Evolutionary conservation across 2,113 vertebrate species (phyloP).

Genomic region (Sisor rabdophorus): DNA sequence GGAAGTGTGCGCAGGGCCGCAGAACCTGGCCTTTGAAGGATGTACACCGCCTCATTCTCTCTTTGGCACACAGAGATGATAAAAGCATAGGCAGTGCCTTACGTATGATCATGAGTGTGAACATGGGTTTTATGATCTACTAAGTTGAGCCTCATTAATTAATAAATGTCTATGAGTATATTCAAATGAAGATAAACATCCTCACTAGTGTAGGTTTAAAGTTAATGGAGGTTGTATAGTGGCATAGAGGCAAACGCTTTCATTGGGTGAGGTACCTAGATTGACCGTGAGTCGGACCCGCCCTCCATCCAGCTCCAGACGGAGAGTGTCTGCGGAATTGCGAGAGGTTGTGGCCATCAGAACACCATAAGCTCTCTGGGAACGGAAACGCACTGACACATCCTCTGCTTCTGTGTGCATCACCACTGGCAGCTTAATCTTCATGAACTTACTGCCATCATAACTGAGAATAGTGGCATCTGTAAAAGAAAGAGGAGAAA

Average conservation of each 20-base stretch:
- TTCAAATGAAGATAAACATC: neutral
- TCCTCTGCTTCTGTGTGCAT: conserved; percentile 99
- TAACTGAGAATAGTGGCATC: conserved; percentile 97
- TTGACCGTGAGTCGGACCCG: conserved; percentile 98
- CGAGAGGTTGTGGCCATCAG: conserved; percentile 97
- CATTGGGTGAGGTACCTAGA: conserved; percentile 79
- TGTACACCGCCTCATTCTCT: conserved; percentile 70
- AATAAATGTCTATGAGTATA: no score
- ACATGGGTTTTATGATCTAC: neutral
- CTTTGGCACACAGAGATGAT: conserved; percentile 58
- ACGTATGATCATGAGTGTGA: conserved; percentile 20
- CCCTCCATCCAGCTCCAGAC: conserved; percentile 92
- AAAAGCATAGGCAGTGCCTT: conserved; percentile 14
- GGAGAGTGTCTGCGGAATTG: conserved; percentile 94
- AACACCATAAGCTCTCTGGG: conserved; percentile 93
- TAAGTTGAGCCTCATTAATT: neutral
- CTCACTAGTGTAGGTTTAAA: neutral
- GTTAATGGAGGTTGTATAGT: neutral
- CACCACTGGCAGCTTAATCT: conserved; percentile 93
- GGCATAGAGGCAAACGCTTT: conserved; percentile 10
- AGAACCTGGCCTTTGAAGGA: conserved; percentile 92
- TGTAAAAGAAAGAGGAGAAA: conserved; percentile 52
- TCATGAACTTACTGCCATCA: conserved; percentile 99
- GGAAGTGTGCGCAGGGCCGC: conserved; percentile 87
- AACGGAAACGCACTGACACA: conserved; percentile 91